These are phyloP conservation scores for Danionella cerebrum DNA, from an alignment of 2,113 vertebrate genomes.

Conservation along the genomic window DNA sequence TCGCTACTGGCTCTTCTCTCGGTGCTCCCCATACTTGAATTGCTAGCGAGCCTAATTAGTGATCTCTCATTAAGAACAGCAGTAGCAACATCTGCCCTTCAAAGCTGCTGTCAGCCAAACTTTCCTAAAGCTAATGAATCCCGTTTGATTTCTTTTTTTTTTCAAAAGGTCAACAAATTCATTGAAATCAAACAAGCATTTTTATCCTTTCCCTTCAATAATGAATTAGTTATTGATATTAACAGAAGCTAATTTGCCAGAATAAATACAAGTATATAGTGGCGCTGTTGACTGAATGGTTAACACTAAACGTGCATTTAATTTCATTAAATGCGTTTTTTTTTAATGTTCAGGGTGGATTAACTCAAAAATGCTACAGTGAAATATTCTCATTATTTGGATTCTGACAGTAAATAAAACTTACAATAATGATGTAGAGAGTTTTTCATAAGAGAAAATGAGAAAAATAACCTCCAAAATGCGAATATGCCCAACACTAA, in stretches of 20 bases:
- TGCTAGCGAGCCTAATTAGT: slow-evolving; percentile 65
- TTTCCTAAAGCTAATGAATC: slow-evolving; percentile 77
- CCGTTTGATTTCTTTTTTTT: slow-evolving; percentile 72
- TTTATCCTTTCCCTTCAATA: slow-evolving; percentile 37
- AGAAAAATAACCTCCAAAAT: too few relatives aligned
- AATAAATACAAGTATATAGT: slow-evolving; percentile 51
- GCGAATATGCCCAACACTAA: too few relatives aligned
- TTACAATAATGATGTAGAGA: too few relatives aligned
- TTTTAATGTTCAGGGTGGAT: too few relatives aligned
- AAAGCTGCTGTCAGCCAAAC: slow-evolving; percentile 75
- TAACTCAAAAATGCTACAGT: too few relatives aligned
- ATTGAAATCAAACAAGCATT: slow-evolving; percentile 68
- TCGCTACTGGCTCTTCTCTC: slow-evolving; percentile 60
- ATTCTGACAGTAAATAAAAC: too few relatives aligned
- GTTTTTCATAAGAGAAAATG: too few relatives aligned
- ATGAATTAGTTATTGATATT: too few relatives aligned
- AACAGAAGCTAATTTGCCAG: slow-evolving; percentile 52
- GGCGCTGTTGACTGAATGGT: too few relatives aligned
- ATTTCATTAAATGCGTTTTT: too few relatives aligned
- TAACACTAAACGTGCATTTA: too few relatives aligned
- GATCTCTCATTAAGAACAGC: slow-evolving; percentile 71
- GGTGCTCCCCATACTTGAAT: slow-evolving; percentile 57
- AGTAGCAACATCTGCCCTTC: slow-evolving; percentile 74
- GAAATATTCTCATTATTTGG: too few relatives aligned
- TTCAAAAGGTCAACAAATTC: slow-evolving; percentile 73